A percentile compares a stretch with the other conserved stretches of the same genome.
Evolutionary conservation across 2,888 invertebrate species (phyloP).

Genomic region (Eubasilissa splendida): DNA sequence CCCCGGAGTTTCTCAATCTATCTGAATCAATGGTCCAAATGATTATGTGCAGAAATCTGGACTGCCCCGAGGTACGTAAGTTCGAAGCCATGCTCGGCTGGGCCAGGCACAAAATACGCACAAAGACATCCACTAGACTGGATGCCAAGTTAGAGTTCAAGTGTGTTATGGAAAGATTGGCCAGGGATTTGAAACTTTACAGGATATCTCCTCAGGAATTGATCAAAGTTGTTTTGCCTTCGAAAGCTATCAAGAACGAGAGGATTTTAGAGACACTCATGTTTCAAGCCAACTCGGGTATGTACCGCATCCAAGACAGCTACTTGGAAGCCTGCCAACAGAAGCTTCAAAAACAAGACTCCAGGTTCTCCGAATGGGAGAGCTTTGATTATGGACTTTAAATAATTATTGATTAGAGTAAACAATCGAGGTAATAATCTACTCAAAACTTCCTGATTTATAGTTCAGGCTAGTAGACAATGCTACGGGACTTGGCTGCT

Average conservation of each 20-base stretch:
- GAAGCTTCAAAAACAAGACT: constrained; percentile 90
- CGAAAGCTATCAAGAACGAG: constrained; percentile 90
- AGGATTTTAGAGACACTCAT: constrained; percentile 92
- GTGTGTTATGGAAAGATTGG: constrained; percentile 93
- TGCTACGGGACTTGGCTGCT: constrained; percentile 7
- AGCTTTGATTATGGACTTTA: constrained; percentile 84
- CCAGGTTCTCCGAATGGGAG: constrained; percentile 86
- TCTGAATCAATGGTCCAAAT: constrained; percentile 96
- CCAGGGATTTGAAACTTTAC: constrained; percentile 90
- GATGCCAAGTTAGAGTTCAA: constrained; percentile 92
- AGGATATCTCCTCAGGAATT: constrained; percentile 94
- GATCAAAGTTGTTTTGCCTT: constrained; percentile 92
- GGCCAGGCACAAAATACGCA: constrained; percentile 88
- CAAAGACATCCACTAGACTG: constrained; percentile 84
- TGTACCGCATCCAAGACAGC: constrained; percentile 92
- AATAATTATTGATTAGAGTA: constrained; percentile 60
- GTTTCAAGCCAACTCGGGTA: constrained; percentile 94
- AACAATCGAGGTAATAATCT: constrained; percentile 38
- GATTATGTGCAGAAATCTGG: constrained; percentile 93
- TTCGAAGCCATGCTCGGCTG: constrained; percentile 95
- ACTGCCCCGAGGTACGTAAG: constrained; percentile 90
- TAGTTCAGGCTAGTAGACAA: constrained; percentile 22
- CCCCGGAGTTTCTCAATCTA: constrained; percentile 86
- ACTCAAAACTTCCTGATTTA: constrained; percentile 26
- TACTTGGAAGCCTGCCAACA: constrained; percentile 91